A percentile compares a stretch with the other conserved stretches of the same genome.
Evolutionary conservation across 2,888 invertebrate genomes (phyloP).

Genomic region (Bembecia ichneumoniformis): DNA sequence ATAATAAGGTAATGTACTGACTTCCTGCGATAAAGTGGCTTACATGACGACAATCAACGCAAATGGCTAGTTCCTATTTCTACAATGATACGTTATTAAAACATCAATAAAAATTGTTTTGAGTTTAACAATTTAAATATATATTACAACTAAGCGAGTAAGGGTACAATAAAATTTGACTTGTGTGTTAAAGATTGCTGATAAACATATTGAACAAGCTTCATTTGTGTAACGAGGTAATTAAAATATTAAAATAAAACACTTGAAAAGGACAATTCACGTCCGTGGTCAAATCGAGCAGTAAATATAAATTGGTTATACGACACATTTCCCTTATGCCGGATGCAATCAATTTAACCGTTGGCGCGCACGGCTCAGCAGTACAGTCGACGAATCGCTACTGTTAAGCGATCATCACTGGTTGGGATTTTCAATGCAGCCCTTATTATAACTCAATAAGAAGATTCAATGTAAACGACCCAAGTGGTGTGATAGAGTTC

Average conservation of each 20-base stretch:
- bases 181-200: too few relatives aligned
- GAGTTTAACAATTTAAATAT: too few relatives aligned
- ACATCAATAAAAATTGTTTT: too few relatives aligned
- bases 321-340: slow-evolving; percentile 68
- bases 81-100: too few relatives aligned
- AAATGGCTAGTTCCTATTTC: background rate
- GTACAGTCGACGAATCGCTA: slow-evolving; percentile 45
- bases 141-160: too few relatives aligned
- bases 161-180: too few relatives aligned
- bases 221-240: background rate
- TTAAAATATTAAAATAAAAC: background rate
- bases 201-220: too few relatives aligned
- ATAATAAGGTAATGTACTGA: slow-evolving; percentile 62
- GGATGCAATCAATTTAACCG: slow-evolving; percentile 68
- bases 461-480: background rate
- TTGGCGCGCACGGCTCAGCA: slow-evolving; percentile 36
- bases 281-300: slow-evolving; percentile 56
- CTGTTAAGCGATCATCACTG: slow-evolving; percentile 27
- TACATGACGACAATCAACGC: background rate
- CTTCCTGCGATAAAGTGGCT: slow-evolving; percentile 55
- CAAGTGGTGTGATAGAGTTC: background rate
- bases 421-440: slow-evolving; percentile 3
- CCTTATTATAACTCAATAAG: background rate
- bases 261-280: slow-evolving; percentile 16
- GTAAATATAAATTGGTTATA: slow-evolving; percentile 67